Percentiles rank a stretch among this genome's conserved stretches.
Conservation (phyloP, 2,113 vertebrate genomes). For the Lycaon pictus region DNA sequence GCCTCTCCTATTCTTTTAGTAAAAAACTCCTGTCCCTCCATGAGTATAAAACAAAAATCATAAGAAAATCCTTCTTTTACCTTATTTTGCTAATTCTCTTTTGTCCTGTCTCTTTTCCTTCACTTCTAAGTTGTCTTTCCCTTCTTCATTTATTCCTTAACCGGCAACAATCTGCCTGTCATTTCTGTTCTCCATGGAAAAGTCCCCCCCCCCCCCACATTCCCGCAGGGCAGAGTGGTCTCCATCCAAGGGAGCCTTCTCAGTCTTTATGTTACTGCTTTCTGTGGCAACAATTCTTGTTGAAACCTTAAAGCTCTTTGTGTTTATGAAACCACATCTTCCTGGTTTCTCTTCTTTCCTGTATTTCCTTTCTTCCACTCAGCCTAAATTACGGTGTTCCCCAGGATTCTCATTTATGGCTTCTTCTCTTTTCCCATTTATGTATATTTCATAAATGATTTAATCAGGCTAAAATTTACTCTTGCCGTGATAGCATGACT, state of each 20-base stretch:
- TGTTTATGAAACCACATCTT: not conserved
- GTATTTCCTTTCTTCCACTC: not conserved
- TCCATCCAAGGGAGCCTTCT: not conserved
- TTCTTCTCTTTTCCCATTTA: not conserved
- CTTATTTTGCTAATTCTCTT: not conserved
- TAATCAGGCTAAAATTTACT: not conserved
- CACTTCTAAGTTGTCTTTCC: not conserved
- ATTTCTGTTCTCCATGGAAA: not conserved
- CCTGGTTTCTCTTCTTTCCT: not conserved
- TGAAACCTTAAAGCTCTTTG: not conserved
- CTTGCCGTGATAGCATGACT: not conserved
- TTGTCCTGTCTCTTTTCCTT: not conserved
- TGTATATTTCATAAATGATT: not conserved
- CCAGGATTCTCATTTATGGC: not conserved
- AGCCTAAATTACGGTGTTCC: not conserved
- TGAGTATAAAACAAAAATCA: not conserved
- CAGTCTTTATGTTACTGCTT: not conserved
- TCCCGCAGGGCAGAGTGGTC: too few species aligned
- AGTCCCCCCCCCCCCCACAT: not conserved
- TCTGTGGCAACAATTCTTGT: not conserved
- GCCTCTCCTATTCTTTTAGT: not conserved
- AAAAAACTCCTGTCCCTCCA: not conserved
- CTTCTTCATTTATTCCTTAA: not conserved
- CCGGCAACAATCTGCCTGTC: not conserved
- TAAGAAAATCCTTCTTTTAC: not conserved